Evolutionary conservation across 2,888 invertebrate species (phyloP).

Genomic region (Xylota segnis): DNA sequence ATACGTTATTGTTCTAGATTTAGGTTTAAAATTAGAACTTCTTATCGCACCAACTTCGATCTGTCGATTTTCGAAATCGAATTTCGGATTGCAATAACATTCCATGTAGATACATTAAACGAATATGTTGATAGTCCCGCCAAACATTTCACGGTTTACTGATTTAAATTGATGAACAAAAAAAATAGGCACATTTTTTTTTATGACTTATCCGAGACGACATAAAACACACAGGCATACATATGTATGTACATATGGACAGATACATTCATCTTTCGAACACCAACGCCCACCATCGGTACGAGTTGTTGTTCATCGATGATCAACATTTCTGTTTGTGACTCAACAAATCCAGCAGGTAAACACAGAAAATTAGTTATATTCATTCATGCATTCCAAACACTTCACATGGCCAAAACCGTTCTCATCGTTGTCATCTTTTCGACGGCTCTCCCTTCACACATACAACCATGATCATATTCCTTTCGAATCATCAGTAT

Average conservation of each 20-base stretch:
- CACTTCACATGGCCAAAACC: constrained; percentile 54
- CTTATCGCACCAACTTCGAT: too few species aligned
- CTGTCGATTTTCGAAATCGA: not conserved
- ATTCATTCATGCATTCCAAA: constrained; percentile 68
- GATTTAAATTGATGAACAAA: constrained; percentile 33
- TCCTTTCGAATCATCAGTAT: constrained; percentile 9
- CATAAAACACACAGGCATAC: not conserved
- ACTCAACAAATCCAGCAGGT: constrained; percentile 40
- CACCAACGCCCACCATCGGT: constrained; percentile 35
- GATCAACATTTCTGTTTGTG: constrained; percentile 31
- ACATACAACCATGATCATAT: not conserved
- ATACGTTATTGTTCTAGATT: too few species aligned
- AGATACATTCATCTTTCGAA: constrained; percentile 25
- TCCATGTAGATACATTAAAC: constrained; percentile 23
- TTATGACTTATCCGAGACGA: not conserved
- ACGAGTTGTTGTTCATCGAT: constrained; percentile 28
- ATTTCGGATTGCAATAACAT: constrained; percentile 8
- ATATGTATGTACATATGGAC: not conserved
- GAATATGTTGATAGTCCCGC: constrained; percentile 38
- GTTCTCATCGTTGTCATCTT: constrained; percentile 42
- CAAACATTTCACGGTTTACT: constrained; percentile 48
- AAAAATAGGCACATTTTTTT: not conserved
- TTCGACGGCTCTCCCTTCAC: constrained; percentile 25
- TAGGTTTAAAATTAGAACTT: too few species aligned
- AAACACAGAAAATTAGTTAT: constrained; percentile 53